phyloP scores from a whole-genome alignment of 2,888 invertebrate species.

The Iselma pallidipennis region DNA sequence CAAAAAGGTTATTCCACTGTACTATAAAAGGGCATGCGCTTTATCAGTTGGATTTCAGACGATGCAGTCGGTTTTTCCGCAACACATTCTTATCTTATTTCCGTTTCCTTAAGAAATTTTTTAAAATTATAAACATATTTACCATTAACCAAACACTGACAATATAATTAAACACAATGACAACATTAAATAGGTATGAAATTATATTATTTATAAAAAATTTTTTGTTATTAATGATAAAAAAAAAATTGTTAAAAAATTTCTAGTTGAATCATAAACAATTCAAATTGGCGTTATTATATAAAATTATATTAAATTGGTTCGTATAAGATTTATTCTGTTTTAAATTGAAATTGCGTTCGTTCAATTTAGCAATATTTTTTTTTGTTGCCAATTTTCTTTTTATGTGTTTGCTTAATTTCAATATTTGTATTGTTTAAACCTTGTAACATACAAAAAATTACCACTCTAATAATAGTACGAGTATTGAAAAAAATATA shows the following conservation, averaged over 20 bases:
- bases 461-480: too few relatives aligned
- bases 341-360: not conserved
- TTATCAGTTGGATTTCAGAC: slow-evolving; percentile 15
- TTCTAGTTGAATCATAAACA: not conserved
- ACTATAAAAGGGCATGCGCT: slow-evolving; percentile 24
- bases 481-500: not conserved
- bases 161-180: not conserved
- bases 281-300: not conserved
- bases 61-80: slow-evolving; percentile 22
- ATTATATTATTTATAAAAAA: too few relatives aligned
- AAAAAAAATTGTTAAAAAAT: not conserved
- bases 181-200: slow-evolving; percentile 17
- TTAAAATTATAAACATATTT: not conserved
- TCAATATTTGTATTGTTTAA: not conserved
- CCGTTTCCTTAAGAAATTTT: slow-evolving; percentile 8
- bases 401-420: not conserved
- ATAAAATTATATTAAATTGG: not conserved
- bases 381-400: not conserved
- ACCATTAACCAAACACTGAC: slow-evolving; percentile 1
- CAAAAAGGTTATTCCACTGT: not conserved
- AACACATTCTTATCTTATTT: slow-evolving; percentile 21
- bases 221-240: too few relatives aligned
- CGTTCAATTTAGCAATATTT: too few relatives aligned
- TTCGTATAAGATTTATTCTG: not conserved
- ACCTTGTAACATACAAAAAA: not conserved